A percentile compares a stretch with the other conserved stretches of the same genome.
These are phyloP conservation scores for Megalurothrips usitatus DNA, from an alignment of 2,888 invertebrate genomes.

Conservation along the genomic window DNA sequence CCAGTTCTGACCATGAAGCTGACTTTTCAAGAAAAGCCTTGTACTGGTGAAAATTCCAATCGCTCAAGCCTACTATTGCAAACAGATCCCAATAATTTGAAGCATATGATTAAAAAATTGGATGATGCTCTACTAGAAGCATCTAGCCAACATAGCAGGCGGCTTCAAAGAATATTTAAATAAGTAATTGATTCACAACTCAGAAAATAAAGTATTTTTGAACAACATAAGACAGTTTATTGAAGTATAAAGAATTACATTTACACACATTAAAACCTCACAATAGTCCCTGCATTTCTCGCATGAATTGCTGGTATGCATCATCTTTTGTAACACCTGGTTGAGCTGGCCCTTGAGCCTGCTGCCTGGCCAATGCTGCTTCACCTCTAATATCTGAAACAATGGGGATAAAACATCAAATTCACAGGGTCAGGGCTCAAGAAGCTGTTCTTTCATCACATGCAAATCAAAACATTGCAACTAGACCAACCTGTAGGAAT, in stretches of 20 bases:
- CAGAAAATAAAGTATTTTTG: neutral
- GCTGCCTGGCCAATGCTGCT: neutral
- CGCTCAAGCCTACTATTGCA: slow-evolving; percentile 49
- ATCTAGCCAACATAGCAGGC: slow-evolving; percentile 48
- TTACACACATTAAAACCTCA: slow-evolving; percentile 44
- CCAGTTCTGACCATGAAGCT: slow-evolving; percentile 58
- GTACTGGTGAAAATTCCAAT: slow-evolving; percentile 41
- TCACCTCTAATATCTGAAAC: neutral
- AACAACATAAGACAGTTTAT: neutral
- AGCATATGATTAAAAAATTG: slow-evolving; percentile 57
- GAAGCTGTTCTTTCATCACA: slow-evolving; percentile 32
- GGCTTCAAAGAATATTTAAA: slow-evolving; percentile 38
- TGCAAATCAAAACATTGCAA: neutral
- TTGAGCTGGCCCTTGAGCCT: slow-evolving; percentile 42
- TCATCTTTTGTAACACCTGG: slow-evolving; percentile 82
- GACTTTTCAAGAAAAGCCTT: slow-evolving; percentile 46
- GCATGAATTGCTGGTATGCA: slow-evolving; percentile 98
- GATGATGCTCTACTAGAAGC: slow-evolving; percentile 61
- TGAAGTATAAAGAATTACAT: neutral
- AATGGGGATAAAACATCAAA: slow-evolving; percentile 28
- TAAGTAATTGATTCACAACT: neutral
- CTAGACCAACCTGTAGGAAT: slow-evolving; percentile 36
- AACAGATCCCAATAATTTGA: slow-evolving; percentile 58
- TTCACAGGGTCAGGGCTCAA: neutral
- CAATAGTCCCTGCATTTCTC: slow-evolving; percentile 92